These are phyloP conservation scores for Diachrysia chrysitis DNA, from an alignment of 2,888 invertebrate species.

Conservation along the genomic window DNA sequence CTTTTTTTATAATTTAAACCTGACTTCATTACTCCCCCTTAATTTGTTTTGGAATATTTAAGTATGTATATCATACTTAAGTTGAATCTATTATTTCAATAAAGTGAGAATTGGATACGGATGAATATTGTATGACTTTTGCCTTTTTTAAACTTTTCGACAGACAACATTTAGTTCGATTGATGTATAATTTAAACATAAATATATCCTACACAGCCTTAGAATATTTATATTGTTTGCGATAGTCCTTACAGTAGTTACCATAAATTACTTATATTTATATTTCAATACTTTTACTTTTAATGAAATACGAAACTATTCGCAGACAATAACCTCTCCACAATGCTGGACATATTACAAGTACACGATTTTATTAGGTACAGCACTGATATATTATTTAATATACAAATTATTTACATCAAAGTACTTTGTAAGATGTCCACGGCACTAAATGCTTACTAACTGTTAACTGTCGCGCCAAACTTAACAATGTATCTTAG, in stretches of 20 bases:
- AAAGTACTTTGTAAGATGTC: slow-evolving; percentile 54
- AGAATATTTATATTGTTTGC: slow-evolving; percentile 50
- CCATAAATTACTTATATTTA: background rate
- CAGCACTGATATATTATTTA: background rate
- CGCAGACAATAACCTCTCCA: slow-evolving; percentile 68
- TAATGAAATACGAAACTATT: slow-evolving; percentile 49
- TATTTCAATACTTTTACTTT: background rate
- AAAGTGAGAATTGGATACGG: too few species aligned
- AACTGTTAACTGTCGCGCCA: slow-evolving; percentile 67
- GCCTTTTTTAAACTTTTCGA: slow-evolving; percentile 23
- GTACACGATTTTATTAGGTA: slow-evolving; percentile 22
- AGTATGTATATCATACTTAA: too few species aligned
- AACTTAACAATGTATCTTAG: slow-evolving; percentile 38
- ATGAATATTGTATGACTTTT: background rate
- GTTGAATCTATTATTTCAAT: too few species aligned
- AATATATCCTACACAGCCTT: slow-evolving; percentile 35
- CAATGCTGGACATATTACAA: slow-evolving; percentile 57
- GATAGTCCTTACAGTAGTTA: slow-evolving; percentile 24
- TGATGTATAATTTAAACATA: background rate
- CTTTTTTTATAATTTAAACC: too few species aligned
- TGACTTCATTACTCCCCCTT: too few species aligned
- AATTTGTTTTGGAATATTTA: too few species aligned
- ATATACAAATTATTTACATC: background rate
- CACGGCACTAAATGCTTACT: slow-evolving; percentile 74
- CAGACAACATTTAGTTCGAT: background rate